Conservation (phyloP, 2,888 invertebrate species). For the Odontocerum albicorne region DNA sequence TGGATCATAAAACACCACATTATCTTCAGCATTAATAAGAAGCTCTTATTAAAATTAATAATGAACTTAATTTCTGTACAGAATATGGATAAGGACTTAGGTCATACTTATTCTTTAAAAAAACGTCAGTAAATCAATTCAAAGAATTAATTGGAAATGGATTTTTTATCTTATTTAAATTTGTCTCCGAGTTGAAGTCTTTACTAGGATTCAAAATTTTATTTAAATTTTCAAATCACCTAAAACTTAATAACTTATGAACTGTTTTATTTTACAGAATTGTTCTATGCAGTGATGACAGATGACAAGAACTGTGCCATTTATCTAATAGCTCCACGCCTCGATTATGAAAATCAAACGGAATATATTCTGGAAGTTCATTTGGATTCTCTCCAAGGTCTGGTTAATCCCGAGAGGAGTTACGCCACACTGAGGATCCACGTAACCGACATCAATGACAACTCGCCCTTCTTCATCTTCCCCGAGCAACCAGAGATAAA, state of each 20-base stretch:
- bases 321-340: conserved; percentile 64
- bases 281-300: conserved; percentile 73
- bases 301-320: conserved; percentile 84
- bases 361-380: conserved; percentile 76
- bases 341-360: conserved; percentile 79
- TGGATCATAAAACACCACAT: too few species aligned
- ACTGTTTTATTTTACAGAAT: conserved; percentile 49
- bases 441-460: conserved; percentile 88
- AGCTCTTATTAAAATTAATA: too few species aligned
- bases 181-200: too few species aligned
- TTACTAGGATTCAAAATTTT: too few species aligned
- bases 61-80: too few species aligned
- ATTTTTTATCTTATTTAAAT: too few species aligned
- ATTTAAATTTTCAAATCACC: too few species aligned
- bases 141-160: neutral
- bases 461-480: conserved; percentile 79
- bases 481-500: conserved; percentile 59
- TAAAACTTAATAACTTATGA: neutral
- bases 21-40: too few species aligned
- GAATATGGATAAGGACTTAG: too few species aligned
- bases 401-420: conserved; percentile 76
- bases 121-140: too few species aligned
- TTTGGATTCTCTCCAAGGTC: conserved; percentile 77
- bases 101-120: too few species aligned
- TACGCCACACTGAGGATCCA: conserved; percentile 77